phyloP scores from a whole-genome alignment of 2,797 vertebrate species.

The Monodelphis domestica region DNA sequence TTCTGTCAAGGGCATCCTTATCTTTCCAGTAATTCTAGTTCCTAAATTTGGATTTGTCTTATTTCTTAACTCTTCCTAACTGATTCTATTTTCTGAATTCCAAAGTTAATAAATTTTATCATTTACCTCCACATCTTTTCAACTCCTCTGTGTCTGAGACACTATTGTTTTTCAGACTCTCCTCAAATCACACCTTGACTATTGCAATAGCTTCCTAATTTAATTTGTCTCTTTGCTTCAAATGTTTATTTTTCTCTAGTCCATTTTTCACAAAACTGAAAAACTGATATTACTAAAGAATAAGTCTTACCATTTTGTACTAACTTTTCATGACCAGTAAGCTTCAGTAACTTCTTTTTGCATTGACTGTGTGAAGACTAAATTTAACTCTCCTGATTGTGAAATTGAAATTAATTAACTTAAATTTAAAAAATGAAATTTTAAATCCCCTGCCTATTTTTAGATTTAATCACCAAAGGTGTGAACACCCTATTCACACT shows the following conservation, averaged over 20 bases:
- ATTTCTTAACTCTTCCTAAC: neutral
- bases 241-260: neutral
- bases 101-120: neutral
- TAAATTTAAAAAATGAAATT: too few relatives aligned
- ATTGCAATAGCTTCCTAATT: neutral
- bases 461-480: too few relatives aligned
- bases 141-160: neutral
- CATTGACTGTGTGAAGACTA: too few relatives aligned
- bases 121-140: neutral
- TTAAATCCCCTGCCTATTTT: too few relatives aligned
- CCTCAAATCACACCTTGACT: neutral
- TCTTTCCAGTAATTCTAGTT: neutral
- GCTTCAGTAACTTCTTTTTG: neutral
- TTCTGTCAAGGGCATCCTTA: neutral
- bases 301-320: neutral
- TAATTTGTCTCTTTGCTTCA: neutral
- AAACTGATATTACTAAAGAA: neutral
- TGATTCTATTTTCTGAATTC: neutral
- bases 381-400: too few relatives aligned
- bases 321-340: neutral
- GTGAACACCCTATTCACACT: too few relatives aligned
- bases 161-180: neutral
- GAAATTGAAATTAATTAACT: too few relatives aligned
- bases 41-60: neutral
- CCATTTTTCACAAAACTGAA: neutral